These are phyloP conservation scores for Aricia agestis DNA, from an alignment of 1,140 invertebrate genomes.

Conservation along the genomic window DNA sequence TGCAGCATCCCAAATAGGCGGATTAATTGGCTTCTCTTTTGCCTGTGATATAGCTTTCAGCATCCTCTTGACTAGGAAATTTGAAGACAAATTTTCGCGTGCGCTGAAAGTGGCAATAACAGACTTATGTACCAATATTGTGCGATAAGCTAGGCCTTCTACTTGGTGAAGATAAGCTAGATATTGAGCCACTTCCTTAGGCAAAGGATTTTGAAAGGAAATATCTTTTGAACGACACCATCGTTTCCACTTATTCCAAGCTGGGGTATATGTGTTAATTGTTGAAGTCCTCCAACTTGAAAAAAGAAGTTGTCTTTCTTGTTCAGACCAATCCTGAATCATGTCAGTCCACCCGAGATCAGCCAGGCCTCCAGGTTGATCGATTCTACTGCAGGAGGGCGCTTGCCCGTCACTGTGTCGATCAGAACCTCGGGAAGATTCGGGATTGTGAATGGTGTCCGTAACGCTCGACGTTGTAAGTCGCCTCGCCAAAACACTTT, in stretches of 20 bases:
- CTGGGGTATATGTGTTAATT: conserved; percentile 23
- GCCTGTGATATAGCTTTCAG: no score
- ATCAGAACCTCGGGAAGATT: conserved; percentile 34
- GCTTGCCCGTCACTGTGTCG: conserved; percentile 39
- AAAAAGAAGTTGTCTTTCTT: conserved; percentile 24
- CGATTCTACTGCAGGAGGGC: conserved; percentile 32
- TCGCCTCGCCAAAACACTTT: conserved; percentile 52
- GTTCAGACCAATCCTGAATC: conserved; percentile 36
- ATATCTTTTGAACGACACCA: conserved; percentile 23
- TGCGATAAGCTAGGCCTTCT: neutral
- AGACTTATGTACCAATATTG: neutral
- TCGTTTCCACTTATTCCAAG: conserved; percentile 21
- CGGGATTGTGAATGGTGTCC: conserved; percentile 32
- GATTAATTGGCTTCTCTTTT: no score
- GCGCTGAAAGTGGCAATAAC: neutral
- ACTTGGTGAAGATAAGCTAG: conserved; percentile 19
- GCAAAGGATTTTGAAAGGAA: conserved; percentile 7
- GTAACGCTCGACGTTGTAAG: conserved; percentile 36
- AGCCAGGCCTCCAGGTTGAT: conserved; percentile 43
- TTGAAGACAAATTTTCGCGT: neutral
- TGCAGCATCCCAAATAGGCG: no score
- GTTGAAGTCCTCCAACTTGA: conserved; percentile 28
- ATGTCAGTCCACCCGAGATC: conserved; percentile 15
- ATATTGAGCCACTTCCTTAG: conserved; percentile 22
- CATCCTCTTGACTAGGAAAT: no score